Evolutionary conservation across 2,888 invertebrate species (phyloP).

Genomic region (Mimachlamys varia): DNA sequence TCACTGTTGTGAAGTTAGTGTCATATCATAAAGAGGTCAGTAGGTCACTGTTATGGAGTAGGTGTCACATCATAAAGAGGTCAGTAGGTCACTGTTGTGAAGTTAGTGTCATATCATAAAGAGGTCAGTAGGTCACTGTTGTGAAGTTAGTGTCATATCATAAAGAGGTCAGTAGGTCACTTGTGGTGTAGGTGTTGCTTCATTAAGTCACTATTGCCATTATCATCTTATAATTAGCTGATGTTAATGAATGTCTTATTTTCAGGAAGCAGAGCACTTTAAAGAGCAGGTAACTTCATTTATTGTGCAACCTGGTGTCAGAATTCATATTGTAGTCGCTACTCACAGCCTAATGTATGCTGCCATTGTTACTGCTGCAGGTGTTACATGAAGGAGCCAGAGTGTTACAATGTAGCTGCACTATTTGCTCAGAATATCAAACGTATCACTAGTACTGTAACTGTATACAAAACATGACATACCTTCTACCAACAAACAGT

Average conservation of each 20-base stretch:
- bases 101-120: no score
- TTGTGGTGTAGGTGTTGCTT: background rate
- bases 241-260: background rate
- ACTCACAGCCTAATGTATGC: background rate
- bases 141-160: no score
- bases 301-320: slow-evolving; percentile 8
- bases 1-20: no score
- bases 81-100: no score
- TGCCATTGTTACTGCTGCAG: background rate
- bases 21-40: no score
- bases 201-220: background rate
- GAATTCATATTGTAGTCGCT: background rate
- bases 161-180: no score
- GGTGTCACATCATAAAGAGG: no score
- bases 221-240: background rate
- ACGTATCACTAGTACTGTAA: background rate
- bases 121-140: no score
- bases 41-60: no score
- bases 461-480: background rate
- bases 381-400: background rate
- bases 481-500: no score
- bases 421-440: background rate
- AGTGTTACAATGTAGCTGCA: background rate
- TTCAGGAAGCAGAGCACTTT: background rate
- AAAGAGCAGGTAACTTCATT: background rate